Evolutionary conservation across 2,113 vertebrate genomes (phyloP).

Genomic region (Myotis lucifugus): DNA sequence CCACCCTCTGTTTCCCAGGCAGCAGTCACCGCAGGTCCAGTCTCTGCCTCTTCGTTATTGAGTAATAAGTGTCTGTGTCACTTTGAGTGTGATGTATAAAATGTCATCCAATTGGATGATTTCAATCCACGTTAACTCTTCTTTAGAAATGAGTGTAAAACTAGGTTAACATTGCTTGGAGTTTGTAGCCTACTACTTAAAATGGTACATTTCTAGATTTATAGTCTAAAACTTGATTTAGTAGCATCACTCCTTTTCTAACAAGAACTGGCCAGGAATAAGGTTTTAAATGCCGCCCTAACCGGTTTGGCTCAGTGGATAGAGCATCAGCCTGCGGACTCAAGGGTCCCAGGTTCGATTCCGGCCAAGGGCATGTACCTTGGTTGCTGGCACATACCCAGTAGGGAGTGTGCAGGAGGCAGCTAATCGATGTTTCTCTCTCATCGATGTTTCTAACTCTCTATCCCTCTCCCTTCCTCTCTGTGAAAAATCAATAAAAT

Average conservation of each 20-base stretch:
- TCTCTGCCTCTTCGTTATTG: slow-evolving; percentile 4
- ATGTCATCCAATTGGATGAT: neutral
- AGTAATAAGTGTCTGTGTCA: slow-evolving; percentile 31
- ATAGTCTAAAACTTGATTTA: slow-evolving; percentile 25
- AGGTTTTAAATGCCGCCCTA: slow-evolving; percentile 28
- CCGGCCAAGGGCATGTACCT: too few species aligned
- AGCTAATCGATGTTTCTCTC: too few species aligned
- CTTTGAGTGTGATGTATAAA: neutral
- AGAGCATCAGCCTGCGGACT: too few species aligned
- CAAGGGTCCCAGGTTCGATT: too few species aligned
- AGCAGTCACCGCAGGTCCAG: neutral
- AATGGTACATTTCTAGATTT: slow-evolving; percentile 25
- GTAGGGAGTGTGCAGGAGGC: too few species aligned
- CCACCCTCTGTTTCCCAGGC: neutral
- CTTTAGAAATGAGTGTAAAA: neutral
- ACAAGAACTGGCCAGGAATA: slow-evolving; percentile 5
- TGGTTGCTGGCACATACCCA: too few species aligned
- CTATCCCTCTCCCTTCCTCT: too few species aligned
- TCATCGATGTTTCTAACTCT: too few species aligned
- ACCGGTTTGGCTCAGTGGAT: too few species aligned
- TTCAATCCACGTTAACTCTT: slow-evolving; percentile 18
- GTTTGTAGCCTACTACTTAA: slow-evolving; percentile 19
- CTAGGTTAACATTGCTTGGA: slow-evolving; percentile 32
- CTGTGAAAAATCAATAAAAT: too few species aligned
- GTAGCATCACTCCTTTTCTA: neutral